Percentiles rank a stretch among this genome's conserved stretches.
Evolutionary conservation across 1,140 invertebrate species (phyloP).

Genomic region (Drosophila pandora): DNA sequence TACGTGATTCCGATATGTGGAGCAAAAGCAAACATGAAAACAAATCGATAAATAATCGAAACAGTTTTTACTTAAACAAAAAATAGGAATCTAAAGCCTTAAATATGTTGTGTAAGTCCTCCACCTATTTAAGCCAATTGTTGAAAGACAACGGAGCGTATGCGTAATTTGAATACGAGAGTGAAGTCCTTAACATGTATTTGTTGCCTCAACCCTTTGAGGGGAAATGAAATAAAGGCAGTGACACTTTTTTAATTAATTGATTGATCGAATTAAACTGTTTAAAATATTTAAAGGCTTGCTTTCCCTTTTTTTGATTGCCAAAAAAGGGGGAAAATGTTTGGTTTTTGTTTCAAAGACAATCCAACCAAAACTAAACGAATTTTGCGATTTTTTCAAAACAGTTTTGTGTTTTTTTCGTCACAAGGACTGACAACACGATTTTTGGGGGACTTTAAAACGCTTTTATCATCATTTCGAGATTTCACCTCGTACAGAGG

Average conservation of each 20-base stretch:
- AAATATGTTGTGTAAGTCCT: neutral
- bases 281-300: no score
- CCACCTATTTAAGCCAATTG: neutral
- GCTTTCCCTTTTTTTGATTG: no score
- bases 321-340: neutral
- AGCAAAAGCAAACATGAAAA: no score
- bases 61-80: no score
- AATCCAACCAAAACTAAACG: constrained; percentile 11
- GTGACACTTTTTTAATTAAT: no score
- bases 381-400: constrained; percentile 31
- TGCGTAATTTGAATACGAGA: no score
- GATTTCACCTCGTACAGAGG: neutral
- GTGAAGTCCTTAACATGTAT: no score
- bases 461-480: neutral
- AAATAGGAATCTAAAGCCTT: neutral
- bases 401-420: neutral
- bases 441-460: constrained; percentile 13
- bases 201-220: no score
- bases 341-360: neutral
- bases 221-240: neutral
- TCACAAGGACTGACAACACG: neutral
- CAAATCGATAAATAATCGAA: no score
- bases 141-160: no score
- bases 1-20: no score
- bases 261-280: no score